Evolutionary conservation across 2,888 invertebrate genomes (phyloP), one percentile per base, ranked within the genome.

Genomic region (Chrysodeixis includens): DNA sequence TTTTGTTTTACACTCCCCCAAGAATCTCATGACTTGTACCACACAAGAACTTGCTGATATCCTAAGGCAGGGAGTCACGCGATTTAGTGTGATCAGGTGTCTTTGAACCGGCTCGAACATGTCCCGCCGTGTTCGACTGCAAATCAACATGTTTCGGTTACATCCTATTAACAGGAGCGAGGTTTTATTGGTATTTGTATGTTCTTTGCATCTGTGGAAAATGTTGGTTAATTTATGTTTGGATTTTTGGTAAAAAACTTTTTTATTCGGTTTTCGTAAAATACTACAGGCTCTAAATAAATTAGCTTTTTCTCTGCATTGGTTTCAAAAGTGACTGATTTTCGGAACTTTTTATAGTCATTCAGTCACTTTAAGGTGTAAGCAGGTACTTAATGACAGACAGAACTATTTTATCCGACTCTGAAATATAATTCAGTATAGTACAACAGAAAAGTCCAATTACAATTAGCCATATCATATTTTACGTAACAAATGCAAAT

Each of bases 31-130:
- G 40, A 62, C 72, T 87, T 84, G 63, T 1, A 74, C 86, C 86
- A 84, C 35, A 70, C 66, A 26, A 54, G 60, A 79, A 78, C 76
- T 76, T 63, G 65, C 78, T 85, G 86, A 87, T 90, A 86, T 85
- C 82, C 82, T 79, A 90, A 88, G 84, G 88, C 76, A 79, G 69
- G 57, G 51, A 88, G 90, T 88, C 93, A 93, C 92, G 93, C 93
- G 88, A 93, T 86, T 86, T 87, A 73, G 84, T 89, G 83, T 86
- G 87, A 83, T 84, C 82, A 84, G 86, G 86, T 89, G 88, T 88
- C 90, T 92, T 89, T 88, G 88, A 89, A 88, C 89, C 78, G 68
- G 56, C 68, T 60, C 66, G 57, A 52, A 65, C 57, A 55, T 69
- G 71, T 68, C 67, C n/a, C 9, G 30, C 40, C 60, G 58, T 53